These are phyloP conservation scores for Drosophila biarmipes DNA, from an alignment of 1,140 invertebrate species.

Conservation along the genomic window DNA sequence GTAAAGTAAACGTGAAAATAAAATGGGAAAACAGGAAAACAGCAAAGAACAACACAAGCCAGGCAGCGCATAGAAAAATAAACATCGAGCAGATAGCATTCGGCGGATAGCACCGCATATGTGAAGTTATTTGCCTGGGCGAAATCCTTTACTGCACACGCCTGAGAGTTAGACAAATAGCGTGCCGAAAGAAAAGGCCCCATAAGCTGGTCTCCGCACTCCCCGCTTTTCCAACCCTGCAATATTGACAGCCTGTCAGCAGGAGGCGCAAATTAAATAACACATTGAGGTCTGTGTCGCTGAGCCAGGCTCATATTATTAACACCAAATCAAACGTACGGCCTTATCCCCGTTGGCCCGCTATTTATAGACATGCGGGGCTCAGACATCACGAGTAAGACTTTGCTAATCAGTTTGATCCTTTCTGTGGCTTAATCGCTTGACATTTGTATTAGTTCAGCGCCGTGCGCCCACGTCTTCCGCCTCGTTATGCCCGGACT, in stretches of 20 bases:
- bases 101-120: conserved; percentile 38
- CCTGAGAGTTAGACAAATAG: conserved; percentile 78
- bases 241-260: conserved; percentile 58
- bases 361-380: conserved; percentile 29
- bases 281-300: conserved; percentile 45
- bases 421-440: conserved; percentile 78
- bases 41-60: conserved; percentile 66
- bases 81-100: conserved; percentile 51
- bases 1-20: conserved; percentile 61
- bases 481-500: no score
- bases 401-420: conserved; percentile 78
- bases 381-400: conserved; percentile 44
- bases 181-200: conserved; percentile 55
- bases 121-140: conserved; percentile 67
- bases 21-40: conserved; percentile 54
- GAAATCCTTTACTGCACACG: conserved; percentile 77
- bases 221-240: background rate
- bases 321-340: conserved; percentile 67
- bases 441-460: conserved; percentile 77
- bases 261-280: conserved; percentile 77
- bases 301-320: conserved; percentile 76
- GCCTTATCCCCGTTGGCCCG: conserved; percentile 18
- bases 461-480: background rate
- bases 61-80: conserved; percentile 71
- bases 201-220: conserved; percentile 38